phyloP scores from a whole-genome alignment of 2,888 invertebrate genomes.

The Poecilobothrus nobilitatus region DNA sequence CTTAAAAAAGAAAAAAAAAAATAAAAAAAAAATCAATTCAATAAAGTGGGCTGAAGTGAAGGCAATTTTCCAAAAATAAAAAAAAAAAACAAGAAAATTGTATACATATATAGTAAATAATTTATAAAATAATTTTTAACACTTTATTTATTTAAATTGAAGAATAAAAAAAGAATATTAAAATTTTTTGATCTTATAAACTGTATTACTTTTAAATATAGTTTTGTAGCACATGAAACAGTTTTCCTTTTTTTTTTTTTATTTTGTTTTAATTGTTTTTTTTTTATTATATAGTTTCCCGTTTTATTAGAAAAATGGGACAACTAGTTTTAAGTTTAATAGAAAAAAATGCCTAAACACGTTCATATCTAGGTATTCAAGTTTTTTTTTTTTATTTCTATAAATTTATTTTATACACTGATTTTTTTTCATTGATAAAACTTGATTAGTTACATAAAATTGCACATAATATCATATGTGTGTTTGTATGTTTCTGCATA shows the following conservation, averaged over 20 bases:
- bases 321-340: not conserved
- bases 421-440: not conserved
- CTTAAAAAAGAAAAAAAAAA: too few species aligned
- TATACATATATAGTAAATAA: too few species aligned
- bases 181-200: not conserved
- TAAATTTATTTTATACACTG: too few species aligned
- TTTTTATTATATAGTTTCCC: not conserved
- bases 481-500: too few species aligned
- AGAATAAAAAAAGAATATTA: not conserved
- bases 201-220: not conserved
- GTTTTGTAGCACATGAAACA: not conserved
- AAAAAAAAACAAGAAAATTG: not conserved
- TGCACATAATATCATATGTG: too few species aligned
- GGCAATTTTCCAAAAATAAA: not conserved
- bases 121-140: not conserved
- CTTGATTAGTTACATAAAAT: not conserved
- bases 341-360: not conserved
- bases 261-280: not conserved
- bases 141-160: not conserved
- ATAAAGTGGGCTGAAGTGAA: not conserved
- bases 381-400: not conserved
- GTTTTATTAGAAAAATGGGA: not conserved
- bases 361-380: constrained; percentile 6
- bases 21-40: not conserved
- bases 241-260: not conserved